Conservation (phyloP, 1,140 invertebrate species). For the Nasonia vitripennis region DNA sequence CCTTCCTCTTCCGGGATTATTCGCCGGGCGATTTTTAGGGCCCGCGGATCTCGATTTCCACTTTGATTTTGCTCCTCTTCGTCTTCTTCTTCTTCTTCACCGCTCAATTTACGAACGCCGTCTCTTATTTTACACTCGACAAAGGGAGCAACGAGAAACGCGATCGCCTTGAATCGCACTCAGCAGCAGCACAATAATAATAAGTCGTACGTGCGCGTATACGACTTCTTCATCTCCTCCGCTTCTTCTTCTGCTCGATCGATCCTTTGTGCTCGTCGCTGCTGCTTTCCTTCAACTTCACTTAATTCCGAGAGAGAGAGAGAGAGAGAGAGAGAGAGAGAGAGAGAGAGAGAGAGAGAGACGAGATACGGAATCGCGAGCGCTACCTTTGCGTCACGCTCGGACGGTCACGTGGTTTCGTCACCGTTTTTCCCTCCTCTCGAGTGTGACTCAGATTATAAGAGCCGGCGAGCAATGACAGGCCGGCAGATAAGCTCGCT, state of each 20-base stretch:
- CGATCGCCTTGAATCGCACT: neutral
- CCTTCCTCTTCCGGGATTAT: conserved; percentile 24
- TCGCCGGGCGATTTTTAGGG: neutral
- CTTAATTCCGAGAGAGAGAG: neutral
- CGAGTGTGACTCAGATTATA: neutral
- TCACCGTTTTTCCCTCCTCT: neutral
- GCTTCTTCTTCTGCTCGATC: neutral
- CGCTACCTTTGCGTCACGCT: neutral
- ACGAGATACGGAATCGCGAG: neutral
- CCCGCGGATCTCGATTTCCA: neutral
- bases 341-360: neutral
- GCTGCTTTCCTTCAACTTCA: neutral
- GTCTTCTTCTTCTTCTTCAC: neutral
- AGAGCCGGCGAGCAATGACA: neutral
- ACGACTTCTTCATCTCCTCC: too few relatives aligned
- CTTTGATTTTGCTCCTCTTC: neutral
- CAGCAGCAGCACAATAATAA: neutral
- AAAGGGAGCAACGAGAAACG: neutral
- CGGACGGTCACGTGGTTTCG: neutral
- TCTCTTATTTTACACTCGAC: neutral
- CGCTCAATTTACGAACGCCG: too few relatives aligned
- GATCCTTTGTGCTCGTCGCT: neutral
- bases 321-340: too few relatives aligned
- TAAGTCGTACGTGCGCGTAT: neutral
- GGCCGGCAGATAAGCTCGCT: neutral